A percentile compares a stretch with the other conserved stretches of the same genome.
Conservation (phyloP, 2,113 vertebrate genomes). For the Saimiri boliviensis region DNA sequence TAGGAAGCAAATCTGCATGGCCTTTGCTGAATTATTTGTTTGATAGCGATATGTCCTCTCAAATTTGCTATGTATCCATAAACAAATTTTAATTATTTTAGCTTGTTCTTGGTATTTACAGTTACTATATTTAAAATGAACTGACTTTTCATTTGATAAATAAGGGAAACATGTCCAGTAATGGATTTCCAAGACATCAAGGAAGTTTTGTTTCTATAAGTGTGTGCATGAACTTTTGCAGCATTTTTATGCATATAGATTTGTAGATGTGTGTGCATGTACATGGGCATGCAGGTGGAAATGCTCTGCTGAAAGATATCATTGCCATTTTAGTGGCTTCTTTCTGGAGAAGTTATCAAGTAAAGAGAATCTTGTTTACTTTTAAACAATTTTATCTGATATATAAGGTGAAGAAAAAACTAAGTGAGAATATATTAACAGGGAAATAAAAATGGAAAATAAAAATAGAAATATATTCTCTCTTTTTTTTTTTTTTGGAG, state of each 20-base stretch:
- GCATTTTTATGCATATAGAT: background rate
- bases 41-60: constrained; percentile 12
- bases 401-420: background rate
- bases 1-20: background rate
- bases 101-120: background rate
- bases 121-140: constrained; percentile 17
- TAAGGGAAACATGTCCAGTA: background rate
- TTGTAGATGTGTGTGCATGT: background rate
- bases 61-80: constrained; percentile 34
- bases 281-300: background rate
- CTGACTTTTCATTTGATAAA: constrained; percentile 13
- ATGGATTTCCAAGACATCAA: background rate
- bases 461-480: background rate
- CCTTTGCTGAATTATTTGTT: constrained; percentile 40
- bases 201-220: background rate
- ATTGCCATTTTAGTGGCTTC: background rate
- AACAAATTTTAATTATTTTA: constrained; percentile 36
- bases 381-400: background rate
- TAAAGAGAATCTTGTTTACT: background rate
- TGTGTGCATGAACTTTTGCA: background rate
- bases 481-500: background rate
- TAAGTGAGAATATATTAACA: background rate
- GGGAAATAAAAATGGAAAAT: background rate
- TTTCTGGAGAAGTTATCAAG: background rate
- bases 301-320: background rate